Base-by-base conservation (phyloP, 1,140 invertebrate genomes). In the Drosophila tani region DNA sequence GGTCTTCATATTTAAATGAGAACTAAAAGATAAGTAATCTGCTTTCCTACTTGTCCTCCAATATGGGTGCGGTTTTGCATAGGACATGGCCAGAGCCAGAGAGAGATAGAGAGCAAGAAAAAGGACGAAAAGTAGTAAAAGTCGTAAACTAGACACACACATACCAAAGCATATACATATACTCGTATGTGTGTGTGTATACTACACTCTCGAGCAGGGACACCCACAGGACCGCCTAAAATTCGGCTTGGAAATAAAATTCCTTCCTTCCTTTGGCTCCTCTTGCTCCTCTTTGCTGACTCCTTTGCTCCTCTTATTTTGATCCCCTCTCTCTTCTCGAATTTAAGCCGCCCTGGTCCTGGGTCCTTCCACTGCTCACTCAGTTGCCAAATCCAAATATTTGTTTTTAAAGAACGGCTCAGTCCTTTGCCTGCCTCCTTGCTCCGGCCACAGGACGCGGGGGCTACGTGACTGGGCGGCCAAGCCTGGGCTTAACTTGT, bases 11-110 rank as follows among this genome's bases (percentile, higher is more conserved):
- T 88, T 87, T 82, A 87, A 87, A 87, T 87, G 71, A 87, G 83
- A 87, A 88, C 57, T 81, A 80, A 87, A 86, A 87, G 83, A 87
- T 87, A 87, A 87, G 84, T 87, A 87, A 87, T 87, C 83, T 83
- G 53, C 70, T 50, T 71, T 73, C 45, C 67, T 49, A 69, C 63
- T 69, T 69, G 40, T 49, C 50, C 67, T 58, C 68, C 81, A 63
- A 51, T 73, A 73, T 83, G 83, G 84, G 83, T 83, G 83, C 73
- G 84, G 83, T 88, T 83, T 87, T 74, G 51, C 62, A 75, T 79
- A 74, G 60, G 60, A 8, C 74, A 59, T n/a, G 19, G 40, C 9
- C 11, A 55, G 35, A 27, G 32, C 12, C n/a, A 32, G 12, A 43
- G 27, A 45, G 41, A 57, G 14, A 32, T 11, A 27, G 12, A 32